These are phyloP conservation scores for Halocynthia roretzi DNA, from an alignment of 23 tunicate species.

Conservation along the genomic window DNA sequence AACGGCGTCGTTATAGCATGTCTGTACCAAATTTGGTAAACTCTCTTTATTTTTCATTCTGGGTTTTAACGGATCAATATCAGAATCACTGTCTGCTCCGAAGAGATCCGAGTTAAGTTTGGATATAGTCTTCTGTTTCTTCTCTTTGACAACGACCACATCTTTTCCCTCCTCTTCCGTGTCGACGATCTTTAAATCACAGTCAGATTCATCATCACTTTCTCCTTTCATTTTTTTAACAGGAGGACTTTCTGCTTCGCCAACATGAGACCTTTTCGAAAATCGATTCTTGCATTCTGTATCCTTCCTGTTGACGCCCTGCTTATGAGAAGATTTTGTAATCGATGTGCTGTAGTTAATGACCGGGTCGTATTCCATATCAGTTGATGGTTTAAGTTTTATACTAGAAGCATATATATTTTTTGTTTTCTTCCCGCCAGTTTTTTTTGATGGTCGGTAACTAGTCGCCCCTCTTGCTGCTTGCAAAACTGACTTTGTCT, in stretches of 20 bases:
- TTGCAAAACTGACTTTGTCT: conserved; percentile 16
- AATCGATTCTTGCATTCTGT: background rate
- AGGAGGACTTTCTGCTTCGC: background rate
- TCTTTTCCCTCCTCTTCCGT: background rate
- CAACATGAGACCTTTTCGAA: background rate
- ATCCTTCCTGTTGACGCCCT: background rate
- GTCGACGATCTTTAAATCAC: background rate
- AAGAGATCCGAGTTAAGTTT: background rate
- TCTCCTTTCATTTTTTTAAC: conserved; percentile 3
- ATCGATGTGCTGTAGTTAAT: conserved; percentile 42
- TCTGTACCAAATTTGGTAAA: background rate
- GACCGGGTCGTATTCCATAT: conserved; percentile 85
- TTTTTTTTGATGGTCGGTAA: background rate
- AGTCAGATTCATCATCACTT: background rate
- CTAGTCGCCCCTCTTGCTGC: conserved; percentile 25
- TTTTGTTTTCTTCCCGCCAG: background rate
- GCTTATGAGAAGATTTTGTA: background rate
- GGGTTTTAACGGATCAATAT: background rate
- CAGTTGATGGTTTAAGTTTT: conserved; percentile 18
- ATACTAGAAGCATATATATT: conserved; percentile 9
- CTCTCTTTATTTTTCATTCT: background rate
- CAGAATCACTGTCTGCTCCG: conserved; percentile 28
- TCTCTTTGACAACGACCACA: background rate
- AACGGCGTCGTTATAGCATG: no score
- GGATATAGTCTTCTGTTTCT: background rate